Percentiles rank a stretch among this genome's conserved stretches.
Evolutionary conservation across 53 echinoderm and acorn worm genomes (phyloP).

Genomic region (Henricia sp.): DNA sequence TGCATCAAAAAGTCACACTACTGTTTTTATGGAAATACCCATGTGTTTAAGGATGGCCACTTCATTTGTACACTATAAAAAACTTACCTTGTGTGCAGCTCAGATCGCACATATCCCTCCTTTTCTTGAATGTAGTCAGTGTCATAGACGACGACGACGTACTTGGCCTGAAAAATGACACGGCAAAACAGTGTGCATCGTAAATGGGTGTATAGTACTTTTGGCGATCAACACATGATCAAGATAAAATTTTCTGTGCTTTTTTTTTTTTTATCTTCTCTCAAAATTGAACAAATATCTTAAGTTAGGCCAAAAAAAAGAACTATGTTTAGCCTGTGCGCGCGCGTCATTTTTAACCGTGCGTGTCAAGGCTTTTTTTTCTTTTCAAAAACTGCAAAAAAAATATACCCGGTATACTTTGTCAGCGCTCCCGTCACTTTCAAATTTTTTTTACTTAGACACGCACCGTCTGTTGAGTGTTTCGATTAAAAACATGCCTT

Average conservation of each 20-base stretch:
- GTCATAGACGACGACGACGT: constrained; percentile 53
- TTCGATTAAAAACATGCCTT: too few species aligned
- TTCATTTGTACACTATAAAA: background rate
- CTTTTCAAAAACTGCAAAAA: background rate
- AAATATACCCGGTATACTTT: background rate
- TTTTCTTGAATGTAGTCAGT: constrained; percentile 45
- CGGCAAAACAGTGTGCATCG: background rate
- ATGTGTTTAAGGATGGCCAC: background rate
- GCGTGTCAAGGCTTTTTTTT: background rate
- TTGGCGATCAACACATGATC: background rate
- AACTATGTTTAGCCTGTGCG: background rate
- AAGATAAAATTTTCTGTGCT: background rate
- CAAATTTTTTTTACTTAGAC: too few species aligned
- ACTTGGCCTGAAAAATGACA: constrained; percentile 26
- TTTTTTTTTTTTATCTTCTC: background rate
- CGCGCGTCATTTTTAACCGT: background rate
- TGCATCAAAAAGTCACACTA: background rate
- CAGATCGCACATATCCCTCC: background rate
- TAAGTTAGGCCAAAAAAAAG: background rate
- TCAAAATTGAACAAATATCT: background rate
- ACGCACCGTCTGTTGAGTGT: too few species aligned
- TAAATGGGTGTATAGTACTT: background rate
- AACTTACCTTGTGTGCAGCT: constrained; percentile 41
- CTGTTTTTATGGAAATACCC: background rate
- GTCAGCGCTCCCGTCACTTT: background rate